Base-by-base conservation (phyloP, 1,140 invertebrate genomes). In the Uloborus diversus region DNA sequence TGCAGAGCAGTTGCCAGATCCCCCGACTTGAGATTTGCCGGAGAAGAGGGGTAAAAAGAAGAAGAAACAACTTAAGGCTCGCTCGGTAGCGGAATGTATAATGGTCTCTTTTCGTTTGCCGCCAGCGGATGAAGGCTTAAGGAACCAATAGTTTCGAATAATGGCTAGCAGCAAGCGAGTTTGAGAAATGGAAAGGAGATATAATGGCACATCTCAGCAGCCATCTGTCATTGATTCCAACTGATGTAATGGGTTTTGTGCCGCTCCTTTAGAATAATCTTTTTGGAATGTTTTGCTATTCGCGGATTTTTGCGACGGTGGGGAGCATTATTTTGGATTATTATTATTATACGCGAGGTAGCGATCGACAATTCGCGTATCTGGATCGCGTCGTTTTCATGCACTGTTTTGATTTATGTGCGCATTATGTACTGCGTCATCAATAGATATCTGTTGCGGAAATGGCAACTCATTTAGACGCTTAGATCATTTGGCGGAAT, bases 91-190 rank as follows among this genome's bases (percentile, higher is more conserved):
- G 62, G 70, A 61, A 53, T 53, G 20, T 53, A 53, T 53, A 53
- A 53, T 53, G 49, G 49, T 53, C 49, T 53, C 49, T 53, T 53
- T 53, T 53, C 49, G 49, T n/a, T 53, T 20, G 49, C 37, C 37
- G 17, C 37, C 17, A 71, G 70, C 71, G 73, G 73, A n/a, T 17
- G 49, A 28, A 66, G 73, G 73, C 73, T 78, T 78, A 78, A 78
- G 73, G 49, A 78, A 78, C 73, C 73, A 78, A 78, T 78, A 78
- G 73, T 78, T 78, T 65, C 73, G 73, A 78, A 78, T 78, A 78
- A 78, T 78, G 73, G 73, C 47, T 78, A 65, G 66, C 65, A 78
- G 73, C 61, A 75, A 75, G 71, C 59, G 59, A 75, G 57, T 75
- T 75, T 75, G 61, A 66, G 73, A 78, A 78, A 78, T 65, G 62